Base-by-base conservation (phyloP, 1,140 invertebrate species). In the Drosophila carrolli region DNA sequence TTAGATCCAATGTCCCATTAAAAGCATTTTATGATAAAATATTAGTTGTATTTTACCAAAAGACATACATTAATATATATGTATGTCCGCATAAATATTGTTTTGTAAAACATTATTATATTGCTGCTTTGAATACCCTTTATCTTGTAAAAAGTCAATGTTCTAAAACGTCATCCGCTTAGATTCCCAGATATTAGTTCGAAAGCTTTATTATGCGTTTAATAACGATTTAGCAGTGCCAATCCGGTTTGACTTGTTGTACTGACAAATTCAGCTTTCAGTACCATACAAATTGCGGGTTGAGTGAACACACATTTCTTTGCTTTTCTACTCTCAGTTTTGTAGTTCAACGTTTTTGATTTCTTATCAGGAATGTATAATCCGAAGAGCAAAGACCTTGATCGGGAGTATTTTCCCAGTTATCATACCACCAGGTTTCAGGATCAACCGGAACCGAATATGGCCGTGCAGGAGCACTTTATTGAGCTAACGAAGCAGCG, bases 321-420 rank as follows among this genome's bases (percentile, higher is more conserved):
- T 47, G 43, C 11, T 9, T 57, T 71, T 65, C 23, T 32, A 74
- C 11, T 74, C 41, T 38, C 5, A 16, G 43, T 51, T 23, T 40
- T 27, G 1, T 37, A n/a, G 14, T 6, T 7, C 13, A 5, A 14
- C 27, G 32, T n/a, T 32, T 67, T 63, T 4, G 8, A 27, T 23
- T 35, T 56, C 60, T 58, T 66, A 66, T 76, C 47, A 53, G 27
- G 4, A 38, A 40, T 89, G 85, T 89, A 84, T 48, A 84, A 90
- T 70, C 62, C 70, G 10, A 54, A 75, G 29, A 66, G 67, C 8
- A 19, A 60, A 27, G 70, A 90, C 47, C 55, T 90, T n/a, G 61
- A 73, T 13, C 65, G 77, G 9, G 84, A 89, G 16, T 89, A 89
- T 51, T 70, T 90, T 11, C 84, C 84, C 0, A 89, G 85, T 23